Evolutionary conservation across 2,888 invertebrate genomes (phyloP), one percentile per base, ranked within the genome.

Genomic region (Fragum fragum): DNA sequence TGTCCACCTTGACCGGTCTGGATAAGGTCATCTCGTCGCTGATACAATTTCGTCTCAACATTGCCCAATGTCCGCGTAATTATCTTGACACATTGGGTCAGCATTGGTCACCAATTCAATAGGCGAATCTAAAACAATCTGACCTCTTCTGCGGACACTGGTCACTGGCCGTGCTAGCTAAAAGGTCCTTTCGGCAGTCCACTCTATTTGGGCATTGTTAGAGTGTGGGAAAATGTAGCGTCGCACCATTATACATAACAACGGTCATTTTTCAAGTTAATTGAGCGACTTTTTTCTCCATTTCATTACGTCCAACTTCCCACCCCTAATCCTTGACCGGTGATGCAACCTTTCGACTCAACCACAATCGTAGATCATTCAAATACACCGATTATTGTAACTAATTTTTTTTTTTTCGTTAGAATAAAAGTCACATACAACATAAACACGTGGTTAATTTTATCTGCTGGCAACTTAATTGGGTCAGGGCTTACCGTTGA

Each of bases 31-130:
- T 59, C 36, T 42, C 21, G 32, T 47, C 59, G 53, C 70, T 61
- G 39, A 63, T 57, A 55, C 66, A 59, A 39, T 63, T 42, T 39
- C 63, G 32, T 63, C 32, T 69, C 83, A 75, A 66, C 76, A 57
- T 80, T 84, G 69, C 80, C 72, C 76, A 78, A 84, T 75, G 52
- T 61, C 68, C 59, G 74, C 72, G 71, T 81, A 84, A 84, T 84
- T 81, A 78, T 84, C 75, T 78, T 84, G 83, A 84, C 83, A 84
- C 59, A 53, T 69, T 39, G 52, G 77, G 74, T 77, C 73, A 81
- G 47, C n/a, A 69, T 26, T 76, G 76, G 79, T 76, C 79, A 76
- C 53, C 39, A 76, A 66, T 52, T 76, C 70, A 76, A 79, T 79
- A 73, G 75, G 57, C 59, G 69, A 39, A 66, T 29, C 36, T 52